A percentile compares a stretch with the other conserved stretches of the same genome.
These are phyloP conservation scores for Channallabes apus DNA, from an alignment of 2,797 vertebrate species.

Conservation along the genomic window DNA sequence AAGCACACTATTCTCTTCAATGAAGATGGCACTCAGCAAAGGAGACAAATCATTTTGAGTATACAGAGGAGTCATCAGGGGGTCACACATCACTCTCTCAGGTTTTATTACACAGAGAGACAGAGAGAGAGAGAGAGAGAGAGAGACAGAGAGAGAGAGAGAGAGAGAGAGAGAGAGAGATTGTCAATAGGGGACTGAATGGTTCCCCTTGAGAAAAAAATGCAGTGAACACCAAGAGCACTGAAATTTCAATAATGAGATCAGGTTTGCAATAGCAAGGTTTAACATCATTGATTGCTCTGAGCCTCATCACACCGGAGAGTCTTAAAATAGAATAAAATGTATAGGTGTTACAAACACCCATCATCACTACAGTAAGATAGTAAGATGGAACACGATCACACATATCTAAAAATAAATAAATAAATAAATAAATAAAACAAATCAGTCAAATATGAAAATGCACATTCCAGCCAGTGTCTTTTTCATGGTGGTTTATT, in stretches of 20 bases:
- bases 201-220: neutral
- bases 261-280: slow-evolving; percentile 65
- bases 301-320: slow-evolving; percentile 48
- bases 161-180: slow-evolving; percentile 45
- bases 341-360: neutral
- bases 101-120: slow-evolving; percentile 48
- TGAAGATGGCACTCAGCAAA: slow-evolving; percentile 27
- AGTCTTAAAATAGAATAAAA: slow-evolving; percentile 39
- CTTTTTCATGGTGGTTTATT: neutral
- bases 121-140: slow-evolving; percentile 40
- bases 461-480: neutral
- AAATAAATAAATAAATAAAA: neutral
- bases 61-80: slow-evolving; percentile 37
- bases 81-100: slow-evolving; percentile 61
- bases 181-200: slow-evolving; percentile 52
- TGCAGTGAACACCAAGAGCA: slow-evolving; percentile 45
- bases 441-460: neutral
- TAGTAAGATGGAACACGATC: too few species aligned
- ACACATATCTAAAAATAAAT: neutral
- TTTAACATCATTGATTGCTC: slow-evolving; percentile 70
- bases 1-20: slow-evolving; percentile 31
- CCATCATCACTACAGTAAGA: neutral
- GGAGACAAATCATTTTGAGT: slow-evolving; percentile 47
- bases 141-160: neutral
- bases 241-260: slow-evolving; percentile 71